These are phyloP conservation scores for Drosophila sucinea DNA, from an alignment of 1,140 invertebrate species.

Conservation along the genomic window DNA sequence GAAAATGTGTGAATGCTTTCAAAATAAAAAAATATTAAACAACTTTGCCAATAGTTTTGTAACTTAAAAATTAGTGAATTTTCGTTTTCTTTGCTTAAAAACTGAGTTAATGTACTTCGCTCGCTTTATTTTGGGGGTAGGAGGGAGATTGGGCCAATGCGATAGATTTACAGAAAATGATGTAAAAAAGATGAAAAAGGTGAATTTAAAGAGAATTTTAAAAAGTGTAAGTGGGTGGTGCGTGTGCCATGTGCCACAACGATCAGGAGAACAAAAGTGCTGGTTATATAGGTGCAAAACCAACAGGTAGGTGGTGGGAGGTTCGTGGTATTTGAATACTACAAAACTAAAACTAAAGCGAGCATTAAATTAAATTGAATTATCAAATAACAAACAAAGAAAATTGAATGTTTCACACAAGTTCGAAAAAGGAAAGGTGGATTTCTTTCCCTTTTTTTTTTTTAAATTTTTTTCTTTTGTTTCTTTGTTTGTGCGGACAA, in stretches of 20 bases:
- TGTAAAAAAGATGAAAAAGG: neutral
- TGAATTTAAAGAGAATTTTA: neutral
- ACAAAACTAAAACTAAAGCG: slow-evolving; percentile 55
- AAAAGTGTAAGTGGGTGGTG: neutral
- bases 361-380: slow-evolving; percentile 50
- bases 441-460: slow-evolving; percentile 21
- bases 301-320: neutral
- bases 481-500: slow-evolving; percentile 58
- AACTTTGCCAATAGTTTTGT: slow-evolving; percentile 37
- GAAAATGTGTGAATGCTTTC: slow-evolving; percentile 59
- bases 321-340: slow-evolving; percentile 33
- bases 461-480: slow-evolving; percentile 30
- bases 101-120: slow-evolving; percentile 53
- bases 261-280: slow-evolving; percentile 7
- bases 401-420: slow-evolving; percentile 65
- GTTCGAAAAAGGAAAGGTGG: slow-evolving; percentile 45
- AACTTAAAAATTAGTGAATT: slow-evolving; percentile 2
- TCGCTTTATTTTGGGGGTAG: slow-evolving; percentile 27
- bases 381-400: slow-evolving; percentile 31
- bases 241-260: slow-evolving; percentile 5
- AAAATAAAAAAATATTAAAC: slow-evolving; percentile 23
- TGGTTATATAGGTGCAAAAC: slow-evolving; percentile 2
- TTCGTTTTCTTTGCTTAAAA: neutral
- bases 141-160: neutral
- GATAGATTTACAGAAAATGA: neutral